Conservation (phyloP, 1,140 invertebrate genomes). For the Drosophila albomicans region DNA sequence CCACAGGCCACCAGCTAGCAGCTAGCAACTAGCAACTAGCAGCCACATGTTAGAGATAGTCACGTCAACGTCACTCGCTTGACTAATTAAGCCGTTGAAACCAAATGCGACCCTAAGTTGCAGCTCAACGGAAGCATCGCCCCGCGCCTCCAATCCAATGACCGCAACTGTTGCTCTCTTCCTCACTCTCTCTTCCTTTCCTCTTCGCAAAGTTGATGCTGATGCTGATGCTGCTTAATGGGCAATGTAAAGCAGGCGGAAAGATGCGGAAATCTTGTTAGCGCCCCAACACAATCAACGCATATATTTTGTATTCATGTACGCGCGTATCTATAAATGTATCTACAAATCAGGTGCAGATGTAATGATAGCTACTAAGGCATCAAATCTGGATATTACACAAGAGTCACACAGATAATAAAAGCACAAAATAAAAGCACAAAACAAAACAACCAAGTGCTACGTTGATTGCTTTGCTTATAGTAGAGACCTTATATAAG, state of each 20-base stretch:
- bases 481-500: slow-evolving; percentile 37
- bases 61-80: slow-evolving; percentile 44
- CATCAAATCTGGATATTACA: slow-evolving; percentile 68
- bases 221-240: slow-evolving; percentile 38
- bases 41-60: slow-evolving; percentile 39
- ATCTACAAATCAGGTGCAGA: slow-evolving; percentile 62
- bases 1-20: neutral
- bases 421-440: slow-evolving; percentile 28
- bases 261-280: slow-evolving; percentile 71
- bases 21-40: neutral
- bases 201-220: neutral
- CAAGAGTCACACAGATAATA: slow-evolving; percentile 45
- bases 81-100: slow-evolving; percentile 65
- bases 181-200: neutral
- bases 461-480: slow-evolving; percentile 21
- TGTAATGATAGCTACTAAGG: slow-evolving; percentile 74
- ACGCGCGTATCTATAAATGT: slow-evolving; percentile 55
- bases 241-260: slow-evolving; percentile 36
- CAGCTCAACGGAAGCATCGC: slow-evolving; percentile 49
- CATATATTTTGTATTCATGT: slow-evolving; percentile 37
- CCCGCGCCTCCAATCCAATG: slow-evolving; percentile 42
- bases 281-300: slow-evolving; percentile 53
- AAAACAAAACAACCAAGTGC: slow-evolving; percentile 19
- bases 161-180: slow-evolving; percentile 26
- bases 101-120: slow-evolving; percentile 46